Evolutionary conservation across 2,113 vertebrate species (phyloP).

Genomic region (Anolis carolinensis): DNA sequence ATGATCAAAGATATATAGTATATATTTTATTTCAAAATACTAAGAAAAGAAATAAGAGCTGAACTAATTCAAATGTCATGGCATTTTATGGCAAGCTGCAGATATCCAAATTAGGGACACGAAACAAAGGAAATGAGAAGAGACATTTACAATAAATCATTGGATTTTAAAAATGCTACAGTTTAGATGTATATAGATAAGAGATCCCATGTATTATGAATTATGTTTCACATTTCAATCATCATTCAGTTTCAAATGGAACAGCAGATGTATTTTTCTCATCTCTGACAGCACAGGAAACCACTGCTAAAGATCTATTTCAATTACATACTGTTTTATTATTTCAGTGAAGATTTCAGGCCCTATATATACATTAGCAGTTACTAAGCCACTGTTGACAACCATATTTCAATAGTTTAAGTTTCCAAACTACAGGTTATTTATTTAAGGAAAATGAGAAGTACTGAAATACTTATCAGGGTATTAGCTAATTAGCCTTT

Average conservation of each 20-base stretch:
- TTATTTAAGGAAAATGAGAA: constrained; percentile 23
- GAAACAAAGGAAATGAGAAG: not conserved
- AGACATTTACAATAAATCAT: not conserved
- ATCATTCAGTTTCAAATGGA: constrained; percentile 19
- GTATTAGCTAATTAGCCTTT: not conserved
- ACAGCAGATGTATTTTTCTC: constrained; percentile 36
- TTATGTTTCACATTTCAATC: not conserved
- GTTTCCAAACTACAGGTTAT: constrained; percentile 24
- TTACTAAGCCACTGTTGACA: constrained; percentile 24
- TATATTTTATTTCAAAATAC: not conserved
- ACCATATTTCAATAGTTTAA: not conserved
- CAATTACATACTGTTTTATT: not conserved
- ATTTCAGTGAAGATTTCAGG: constrained; percentile 11
- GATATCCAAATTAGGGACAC: not conserved
- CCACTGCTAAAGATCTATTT: constrained; percentile 17
- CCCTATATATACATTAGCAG: constrained; percentile 3
- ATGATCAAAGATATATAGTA: not conserved
- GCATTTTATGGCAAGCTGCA: constrained; percentile 4
- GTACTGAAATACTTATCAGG: not conserved
- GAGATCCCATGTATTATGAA: not conserved
- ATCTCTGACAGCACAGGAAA: constrained; percentile 15
- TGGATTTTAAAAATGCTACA: not conserved
- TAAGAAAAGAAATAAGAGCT: constrained; percentile 16
- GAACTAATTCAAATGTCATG: constrained; percentile 17
- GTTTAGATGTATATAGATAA: not conserved